These are phyloP conservation scores for Gambusia affinis DNA, from an alignment of 2,113 vertebrate species.

Conservation along the genomic window DNA sequence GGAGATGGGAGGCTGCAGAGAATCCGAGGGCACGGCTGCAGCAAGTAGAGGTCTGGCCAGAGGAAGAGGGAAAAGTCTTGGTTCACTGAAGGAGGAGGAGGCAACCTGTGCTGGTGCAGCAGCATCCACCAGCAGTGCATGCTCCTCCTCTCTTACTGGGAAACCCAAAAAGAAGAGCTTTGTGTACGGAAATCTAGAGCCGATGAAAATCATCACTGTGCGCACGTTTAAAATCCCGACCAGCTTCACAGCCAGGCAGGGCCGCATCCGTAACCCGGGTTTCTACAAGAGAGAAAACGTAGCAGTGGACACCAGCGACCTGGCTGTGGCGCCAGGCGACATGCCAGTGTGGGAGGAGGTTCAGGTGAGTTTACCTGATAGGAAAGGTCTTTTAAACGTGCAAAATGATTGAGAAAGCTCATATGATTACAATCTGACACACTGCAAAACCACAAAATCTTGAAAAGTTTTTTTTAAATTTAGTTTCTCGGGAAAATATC, in stretches of 20 bases:
- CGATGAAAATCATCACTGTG: constrained; percentile 90
- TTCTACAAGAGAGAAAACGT: constrained; percentile 79
- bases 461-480: too few species aligned
- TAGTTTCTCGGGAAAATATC: too few species aligned
- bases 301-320: constrained; percentile 90
- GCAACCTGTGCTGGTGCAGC: constrained; percentile 13
- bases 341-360: constrained; percentile 87
- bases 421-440: background rate
- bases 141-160: constrained; percentile 36
- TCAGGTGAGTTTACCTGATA: constrained; percentile 60
- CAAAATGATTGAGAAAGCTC: background rate
- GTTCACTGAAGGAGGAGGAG: constrained; percentile 24
- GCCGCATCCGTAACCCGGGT: constrained; percentile 84
- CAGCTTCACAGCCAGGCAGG: constrained; percentile 87
- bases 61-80: constrained; percentile 1
- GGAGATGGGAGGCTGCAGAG: constrained; percentile 84
- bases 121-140: constrained; percentile 20
- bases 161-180: constrained; percentile 78
- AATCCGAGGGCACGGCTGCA: constrained; percentile 29
- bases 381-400: background rate
- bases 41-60: background rate
- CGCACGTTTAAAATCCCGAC: constrained; percentile 90
- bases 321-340: constrained; percentile 78
- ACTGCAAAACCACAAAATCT: background rate
- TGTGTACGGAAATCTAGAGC: constrained; percentile 86